These are phyloP conservation scores for Manacus vitellinus DNA, from an alignment of 2,113 vertebrate genomes.

Conservation along the genomic window DNA sequence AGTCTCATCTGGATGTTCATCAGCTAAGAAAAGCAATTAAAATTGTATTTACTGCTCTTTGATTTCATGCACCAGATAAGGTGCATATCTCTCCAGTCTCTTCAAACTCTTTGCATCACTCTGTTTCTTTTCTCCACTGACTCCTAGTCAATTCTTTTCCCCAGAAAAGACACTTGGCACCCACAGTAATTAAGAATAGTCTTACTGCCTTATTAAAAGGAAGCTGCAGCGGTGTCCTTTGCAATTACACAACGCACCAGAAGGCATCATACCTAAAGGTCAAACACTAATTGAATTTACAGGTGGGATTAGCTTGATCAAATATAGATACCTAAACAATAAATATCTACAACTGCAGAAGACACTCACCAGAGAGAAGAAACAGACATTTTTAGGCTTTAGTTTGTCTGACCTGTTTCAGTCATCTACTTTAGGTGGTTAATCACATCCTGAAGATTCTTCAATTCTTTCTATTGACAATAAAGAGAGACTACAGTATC, in stretches of 20 bases:
- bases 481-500: neutral
- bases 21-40: neutral
- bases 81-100: neutral
- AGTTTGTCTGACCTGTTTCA: neutral
- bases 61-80: neutral
- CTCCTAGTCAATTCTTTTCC: neutral
- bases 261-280: neutral
- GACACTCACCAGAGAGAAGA: neutral
- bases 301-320: neutral
- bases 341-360: neutral
- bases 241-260: neutral
- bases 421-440: neutral
- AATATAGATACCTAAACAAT: neutral
- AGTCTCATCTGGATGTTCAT: neutral
- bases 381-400: neutral
- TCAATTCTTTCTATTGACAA: neutral
- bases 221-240: neutral
- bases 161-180: neutral
- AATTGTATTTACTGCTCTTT: neutral
- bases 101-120: neutral
- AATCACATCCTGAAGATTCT: neutral
- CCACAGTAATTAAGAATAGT: neutral
- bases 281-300: neutral
- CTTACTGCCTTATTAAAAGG: neutral
- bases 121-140: neutral